Percentiles rank a stretch among this genome's conserved stretches.
phyloP scores from a whole-genome alignment of 2,888 invertebrate genomes.

The Lasius fuliginosus region DNA sequence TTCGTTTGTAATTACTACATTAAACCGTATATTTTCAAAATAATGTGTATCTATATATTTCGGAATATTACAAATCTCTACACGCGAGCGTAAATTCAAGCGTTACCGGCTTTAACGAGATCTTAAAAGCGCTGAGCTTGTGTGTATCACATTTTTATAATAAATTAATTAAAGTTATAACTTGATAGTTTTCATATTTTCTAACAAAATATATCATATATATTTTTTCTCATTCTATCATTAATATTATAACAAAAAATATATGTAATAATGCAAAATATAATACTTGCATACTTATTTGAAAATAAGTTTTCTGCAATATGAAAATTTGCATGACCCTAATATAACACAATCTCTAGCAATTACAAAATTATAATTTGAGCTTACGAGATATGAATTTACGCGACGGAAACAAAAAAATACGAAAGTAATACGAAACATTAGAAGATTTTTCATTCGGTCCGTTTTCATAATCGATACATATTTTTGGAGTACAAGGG shows the following conservation, averaged over 20 bases:
- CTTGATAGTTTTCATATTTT: neutral
- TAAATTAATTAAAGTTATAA: neutral
- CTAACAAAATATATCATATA: neutral
- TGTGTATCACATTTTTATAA: conserved; percentile 4
- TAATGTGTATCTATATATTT: neutral
- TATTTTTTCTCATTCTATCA: neutral
- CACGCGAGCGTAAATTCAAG: neutral
- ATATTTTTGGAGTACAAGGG: neutral
- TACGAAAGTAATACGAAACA: neutral
- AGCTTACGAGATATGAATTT: neutral
- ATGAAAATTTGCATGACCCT: neutral
- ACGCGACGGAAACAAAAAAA: neutral
- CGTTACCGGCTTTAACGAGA: neutral
- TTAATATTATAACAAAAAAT: neutral
- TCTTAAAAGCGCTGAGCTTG: neutral
- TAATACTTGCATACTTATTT: neutral
- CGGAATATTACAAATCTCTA: neutral
- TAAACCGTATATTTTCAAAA: neutral
- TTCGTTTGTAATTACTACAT: neutral
- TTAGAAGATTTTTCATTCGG: neutral
- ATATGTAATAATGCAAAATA: neutral
- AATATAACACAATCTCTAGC: neutral
- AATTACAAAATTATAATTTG: neutral
- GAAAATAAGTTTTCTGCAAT: neutral
- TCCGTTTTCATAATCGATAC: neutral